phyloP scores from a whole-genome alignment of 2,797 vertebrate genomes.

The Muscicapa striata region DNA sequence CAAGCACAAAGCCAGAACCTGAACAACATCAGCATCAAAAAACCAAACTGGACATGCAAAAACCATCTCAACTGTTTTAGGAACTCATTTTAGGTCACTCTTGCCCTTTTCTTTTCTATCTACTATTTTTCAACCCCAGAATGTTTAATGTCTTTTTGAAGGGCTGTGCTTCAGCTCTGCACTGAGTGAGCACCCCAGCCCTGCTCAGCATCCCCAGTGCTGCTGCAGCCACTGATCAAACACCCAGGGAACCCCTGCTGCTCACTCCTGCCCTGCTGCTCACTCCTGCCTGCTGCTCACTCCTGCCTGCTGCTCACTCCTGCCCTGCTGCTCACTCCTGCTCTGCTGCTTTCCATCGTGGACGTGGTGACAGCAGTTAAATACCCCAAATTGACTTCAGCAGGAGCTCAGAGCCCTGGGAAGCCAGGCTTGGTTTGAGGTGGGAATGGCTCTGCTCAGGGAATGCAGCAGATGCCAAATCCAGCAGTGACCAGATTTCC shows the following conservation, averaged over 20 bases:
- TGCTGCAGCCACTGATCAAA: neutral
- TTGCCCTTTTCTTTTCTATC: neutral
- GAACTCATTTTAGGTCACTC: neutral
- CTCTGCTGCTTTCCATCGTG: neutral
- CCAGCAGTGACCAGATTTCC: neutral
- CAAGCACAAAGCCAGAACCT: neutral
- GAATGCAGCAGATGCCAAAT: neutral
- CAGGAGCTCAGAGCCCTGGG: neutral
- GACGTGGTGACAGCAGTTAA: neutral
- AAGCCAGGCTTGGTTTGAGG: neutral
- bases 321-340: neutral
- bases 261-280: neutral
- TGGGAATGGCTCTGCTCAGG: neutral
- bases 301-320: neutral
- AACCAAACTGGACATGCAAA: neutral
- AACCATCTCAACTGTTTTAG: accelerated
- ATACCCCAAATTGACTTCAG: neutral
- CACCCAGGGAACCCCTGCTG: neutral
- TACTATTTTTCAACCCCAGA: neutral
- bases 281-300: neutral
- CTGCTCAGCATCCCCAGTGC: neutral
- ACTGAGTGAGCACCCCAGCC: neutral
- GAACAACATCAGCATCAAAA: neutral
- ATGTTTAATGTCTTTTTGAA: neutral
- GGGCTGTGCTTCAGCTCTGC: neutral